Evolutionary conservation across 1,140 invertebrate species (phyloP).

Genomic region (Euura lappo): DNA sequence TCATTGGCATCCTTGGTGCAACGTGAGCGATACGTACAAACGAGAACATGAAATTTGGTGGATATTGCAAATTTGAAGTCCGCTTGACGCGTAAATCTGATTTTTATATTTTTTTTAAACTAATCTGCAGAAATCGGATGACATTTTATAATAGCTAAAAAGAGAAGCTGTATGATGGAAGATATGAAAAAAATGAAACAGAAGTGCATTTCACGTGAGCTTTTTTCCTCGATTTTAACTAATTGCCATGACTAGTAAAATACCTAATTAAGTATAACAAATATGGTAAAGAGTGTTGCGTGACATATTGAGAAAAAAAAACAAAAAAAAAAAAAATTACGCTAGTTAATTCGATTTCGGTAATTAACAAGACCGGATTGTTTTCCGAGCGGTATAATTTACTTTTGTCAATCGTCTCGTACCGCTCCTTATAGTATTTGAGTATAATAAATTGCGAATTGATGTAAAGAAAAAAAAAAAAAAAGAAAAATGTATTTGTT

Average conservation of each 20-base stretch:
- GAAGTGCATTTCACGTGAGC: background rate
- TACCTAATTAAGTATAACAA: background rate
- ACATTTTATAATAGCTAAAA: too few relatives aligned
- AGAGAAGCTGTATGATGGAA: too few relatives aligned
- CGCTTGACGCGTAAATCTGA: too few relatives aligned
- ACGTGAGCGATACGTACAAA: too few relatives aligned
- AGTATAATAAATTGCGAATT: slow-evolving; percentile 50
- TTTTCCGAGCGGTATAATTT: background rate
- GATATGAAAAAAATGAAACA: background rate
- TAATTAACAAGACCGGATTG: background rate
- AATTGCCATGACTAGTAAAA: background rate
- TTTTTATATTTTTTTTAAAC: too few relatives aligned
- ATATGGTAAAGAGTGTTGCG: background rate
- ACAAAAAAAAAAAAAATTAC: background rate
- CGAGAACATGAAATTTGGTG: too few relatives aligned
- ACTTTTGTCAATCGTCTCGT: background rate
- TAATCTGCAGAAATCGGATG: too few relatives aligned
- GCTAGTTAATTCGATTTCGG: background rate
- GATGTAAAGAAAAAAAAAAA: slow-evolving; percentile 53
- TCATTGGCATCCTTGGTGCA: background rate
- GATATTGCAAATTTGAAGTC: background rate
- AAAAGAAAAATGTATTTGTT: slow-evolving; percentile 55
- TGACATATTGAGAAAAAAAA: background rate
- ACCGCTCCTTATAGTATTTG: background rate
- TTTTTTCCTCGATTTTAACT: background rate